phyloP scores from a whole-genome alignment of 37 sponge, comb jelly and placozoan genomes.

The Axinella damicornis region DNA sequence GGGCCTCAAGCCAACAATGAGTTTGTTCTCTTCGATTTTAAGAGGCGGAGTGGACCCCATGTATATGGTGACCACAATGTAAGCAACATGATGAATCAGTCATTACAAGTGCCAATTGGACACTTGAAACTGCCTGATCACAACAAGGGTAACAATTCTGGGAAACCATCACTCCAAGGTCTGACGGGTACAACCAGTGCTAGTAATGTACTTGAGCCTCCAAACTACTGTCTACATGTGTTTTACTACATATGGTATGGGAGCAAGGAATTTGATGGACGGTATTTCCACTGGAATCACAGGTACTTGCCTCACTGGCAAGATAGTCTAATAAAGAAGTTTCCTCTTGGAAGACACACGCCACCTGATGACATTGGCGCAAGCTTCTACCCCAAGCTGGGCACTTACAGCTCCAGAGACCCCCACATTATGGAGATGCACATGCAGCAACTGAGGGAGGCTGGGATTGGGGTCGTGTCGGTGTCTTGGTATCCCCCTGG shows the following conservation, averaged over 20 bases:
- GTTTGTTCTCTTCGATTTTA: slow-evolving; percentile 48
- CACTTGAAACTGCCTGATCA: not conserved
- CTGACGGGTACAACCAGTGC: no score
- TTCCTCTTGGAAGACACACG: slow-evolving; percentile 60
- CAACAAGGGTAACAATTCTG: no score
- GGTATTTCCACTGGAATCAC: slow-evolving; percentile 92
- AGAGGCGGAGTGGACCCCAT: slow-evolving; percentile 6
- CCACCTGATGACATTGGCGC: slow-evolving; percentile 92
- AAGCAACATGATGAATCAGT: no score
- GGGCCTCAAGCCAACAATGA: slow-evolving; percentile 13
- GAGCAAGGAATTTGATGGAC: slow-evolving; percentile 64
- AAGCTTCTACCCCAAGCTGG: slow-evolving; percentile 86
- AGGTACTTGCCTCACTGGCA: slow-evolving; percentile 85
- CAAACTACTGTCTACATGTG: slow-evolving; percentile 74
- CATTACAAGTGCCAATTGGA: not conserved
- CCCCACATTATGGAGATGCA: slow-evolving; percentile 58
- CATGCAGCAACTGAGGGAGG: slow-evolving; percentile 73
- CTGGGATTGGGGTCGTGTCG: slow-evolving; percentile 78
- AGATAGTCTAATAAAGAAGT: slow-evolving; percentile 32
- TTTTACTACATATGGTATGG: slow-evolving; percentile 94
- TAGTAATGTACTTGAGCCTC: not conserved
- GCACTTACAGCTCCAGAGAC: slow-evolving; percentile 84
- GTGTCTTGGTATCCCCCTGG: slow-evolving; percentile 88
- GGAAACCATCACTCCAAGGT: no score
- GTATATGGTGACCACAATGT: no score